Percentiles rank a stretch among this genome's conserved stretches.
Conservation (phyloP, 2,888 invertebrate genomes). For the Dryococelus australis region DNA sequence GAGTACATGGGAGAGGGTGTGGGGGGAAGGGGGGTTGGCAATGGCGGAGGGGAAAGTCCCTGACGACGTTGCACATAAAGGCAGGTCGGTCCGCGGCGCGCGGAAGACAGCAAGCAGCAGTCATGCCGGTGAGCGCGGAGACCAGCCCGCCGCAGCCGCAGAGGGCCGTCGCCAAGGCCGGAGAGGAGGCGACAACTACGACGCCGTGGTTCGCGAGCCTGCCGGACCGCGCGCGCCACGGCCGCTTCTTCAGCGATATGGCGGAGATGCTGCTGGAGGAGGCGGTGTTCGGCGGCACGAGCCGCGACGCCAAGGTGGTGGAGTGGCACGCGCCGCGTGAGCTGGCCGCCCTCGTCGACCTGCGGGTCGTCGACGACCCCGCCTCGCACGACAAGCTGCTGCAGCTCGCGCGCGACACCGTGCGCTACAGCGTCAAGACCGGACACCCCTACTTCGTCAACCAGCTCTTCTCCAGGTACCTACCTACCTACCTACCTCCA, state of each 20-base stretch:
- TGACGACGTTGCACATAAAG: neutral
- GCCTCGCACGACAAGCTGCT: slow-evolving; percentile 73
- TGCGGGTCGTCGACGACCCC: slow-evolving; percentile 67
- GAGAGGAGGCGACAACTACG: neutral
- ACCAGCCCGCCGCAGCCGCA: neutral
- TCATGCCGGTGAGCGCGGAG: neutral
- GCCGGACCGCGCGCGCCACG: slow-evolving; percentile 70
- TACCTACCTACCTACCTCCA: neutral
- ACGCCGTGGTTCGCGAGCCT: slow-evolving; percentile 52
- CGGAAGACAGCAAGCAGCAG: neutral
- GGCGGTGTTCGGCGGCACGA: slow-evolving; percentile 78
- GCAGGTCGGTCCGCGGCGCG: neutral
- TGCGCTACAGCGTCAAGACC: slow-evolving; percentile 88
- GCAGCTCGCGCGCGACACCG: slow-evolving; percentile 71
- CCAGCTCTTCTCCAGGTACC: slow-evolving; percentile 78
- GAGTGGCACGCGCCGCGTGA: slow-evolving; percentile 83
- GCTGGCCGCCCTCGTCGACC: slow-evolving; percentile 71
- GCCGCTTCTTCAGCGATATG: slow-evolving; percentile 74
- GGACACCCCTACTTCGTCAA: slow-evolving; percentile 91
- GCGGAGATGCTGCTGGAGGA: slow-evolving; percentile 76
- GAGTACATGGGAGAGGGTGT: no score
- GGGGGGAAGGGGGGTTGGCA: neutral
- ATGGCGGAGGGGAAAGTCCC: neutral
- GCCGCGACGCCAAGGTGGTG: slow-evolving; percentile 78
- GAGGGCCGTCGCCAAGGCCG: neutral